Evolutionary conservation across 1,140 invertebrate species (phyloP), one percentile per base, ranked within the genome.

Genomic region (Zaprionus camerounensis): DNA sequence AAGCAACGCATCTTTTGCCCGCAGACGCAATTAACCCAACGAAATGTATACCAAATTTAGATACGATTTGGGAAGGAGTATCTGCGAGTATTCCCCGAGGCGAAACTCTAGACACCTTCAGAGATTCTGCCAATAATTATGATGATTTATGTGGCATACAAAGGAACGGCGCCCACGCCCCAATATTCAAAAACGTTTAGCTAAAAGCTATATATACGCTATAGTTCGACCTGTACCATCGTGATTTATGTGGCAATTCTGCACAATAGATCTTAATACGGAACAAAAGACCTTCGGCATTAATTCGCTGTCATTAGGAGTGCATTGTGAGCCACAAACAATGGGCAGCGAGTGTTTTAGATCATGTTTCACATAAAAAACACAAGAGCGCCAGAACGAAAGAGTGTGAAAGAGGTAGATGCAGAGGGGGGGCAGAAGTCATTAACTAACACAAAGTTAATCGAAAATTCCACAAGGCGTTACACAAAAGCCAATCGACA

Each of bases 251-350:
- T 62, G 80, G 55, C 74, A 69, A 73, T 73, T 83, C 73, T 78
- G 84, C 69, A 83, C 81, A 88, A 79, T 88, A 57, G 58, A 80
- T 41, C 64, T 64, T 41, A 26, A 68, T 34, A 69, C 44, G 63
- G 56, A 65, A 79, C 71, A 74, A 81, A 69, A 71, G 78, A 59
- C 78, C 81, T 88, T 90, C 78, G 59, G 71, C 81, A 88, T 88
- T 81, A 84, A 86, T 86, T 82, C 65, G 75, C 76, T 80, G 80
- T 67, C 83, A 86, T 86, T 86, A 86, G 67, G 75, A 73, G 58
- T 77, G 67, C 74, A 90, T 88, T 88, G 85, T 88, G 81, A 87
- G 68, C 71, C 41, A 15, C 28, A 34, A 34, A 73, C 80, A 80
- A 70, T 49, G n/a, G 62, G 59, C 41, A 71, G 71, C 68, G 58